These are phyloP conservation scores for Drosophila picticornis DNA, from an alignment of 2,888 invertebrate genomes.

Conservation along the genomic window DNA sequence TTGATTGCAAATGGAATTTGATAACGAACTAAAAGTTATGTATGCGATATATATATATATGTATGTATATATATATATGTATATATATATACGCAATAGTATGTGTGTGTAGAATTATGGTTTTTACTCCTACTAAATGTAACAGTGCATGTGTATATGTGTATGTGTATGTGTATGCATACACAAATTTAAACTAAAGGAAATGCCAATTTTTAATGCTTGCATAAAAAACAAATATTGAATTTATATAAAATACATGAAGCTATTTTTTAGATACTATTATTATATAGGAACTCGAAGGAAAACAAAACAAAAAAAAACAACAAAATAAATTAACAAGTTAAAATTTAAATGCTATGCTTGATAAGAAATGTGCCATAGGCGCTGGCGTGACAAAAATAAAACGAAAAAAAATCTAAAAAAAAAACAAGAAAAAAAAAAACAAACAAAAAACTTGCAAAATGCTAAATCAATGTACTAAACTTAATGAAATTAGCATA, in stretches of 20 bases:
- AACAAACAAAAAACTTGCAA: conserved; percentile 35
- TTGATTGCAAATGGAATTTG: conserved; percentile 22
- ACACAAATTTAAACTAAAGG: conserved; percentile 48
- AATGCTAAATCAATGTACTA: conserved; percentile 71
- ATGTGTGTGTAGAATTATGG: conserved; percentile 1
- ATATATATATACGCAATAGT: conserved; percentile 4
- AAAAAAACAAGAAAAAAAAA: conserved; percentile 4
- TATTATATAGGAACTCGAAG: conserved; percentile 50
- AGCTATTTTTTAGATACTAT: conserved; percentile 79
- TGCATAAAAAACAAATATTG: conserved; percentile 55
- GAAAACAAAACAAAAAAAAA: no score
- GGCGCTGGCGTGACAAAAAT: conserved; percentile 55
- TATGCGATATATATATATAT: conserved; percentile 23
- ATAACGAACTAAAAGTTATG: conserved; percentile 33
- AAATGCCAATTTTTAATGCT: conserved; percentile 79
- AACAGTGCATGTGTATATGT: conserved; percentile 16
- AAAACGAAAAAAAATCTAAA: background rate
- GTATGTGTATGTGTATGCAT: conserved; percentile 3
- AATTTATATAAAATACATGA: conserved; percentile 58
- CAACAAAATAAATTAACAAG: conserved; percentile 28
- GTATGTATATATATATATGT: conserved; percentile 13
- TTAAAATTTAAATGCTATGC: conserved; percentile 38
- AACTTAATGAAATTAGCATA: conserved; percentile 45
- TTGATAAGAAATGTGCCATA: conserved; percentile 73
- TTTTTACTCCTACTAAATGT: conserved; percentile 11